Evolutionary conservation across 1,140 invertebrate genomes (phyloP).

Genomic region (Temnothorax longispinosus): DNA sequence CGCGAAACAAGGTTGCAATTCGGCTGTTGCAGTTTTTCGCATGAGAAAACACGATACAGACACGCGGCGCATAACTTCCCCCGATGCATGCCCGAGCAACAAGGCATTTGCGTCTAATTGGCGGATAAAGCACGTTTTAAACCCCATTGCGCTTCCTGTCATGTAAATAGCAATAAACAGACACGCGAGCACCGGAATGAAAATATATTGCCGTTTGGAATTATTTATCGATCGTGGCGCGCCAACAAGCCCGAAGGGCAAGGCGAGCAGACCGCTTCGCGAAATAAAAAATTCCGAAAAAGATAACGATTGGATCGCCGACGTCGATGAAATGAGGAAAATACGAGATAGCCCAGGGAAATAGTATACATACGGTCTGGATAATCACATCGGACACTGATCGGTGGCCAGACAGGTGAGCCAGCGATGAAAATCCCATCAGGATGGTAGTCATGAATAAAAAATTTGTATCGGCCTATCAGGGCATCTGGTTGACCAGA

Average conservation of each 20-base stretch:
- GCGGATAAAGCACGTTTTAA: conserved; percentile 37
- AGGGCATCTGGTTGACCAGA: conserved; percentile 82
- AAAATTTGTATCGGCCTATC: conserved; percentile 77
- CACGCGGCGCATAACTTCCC: conserved; percentile 15
- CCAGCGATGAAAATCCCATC: conserved; percentile 77
- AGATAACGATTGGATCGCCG: conserved; percentile 25
- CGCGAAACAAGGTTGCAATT: conserved; percentile 36
- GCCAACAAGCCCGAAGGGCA: no score
- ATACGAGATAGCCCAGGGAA: conserved; percentile 35
- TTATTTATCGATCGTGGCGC: conserved; percentile 31
- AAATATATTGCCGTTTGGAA: background rate
- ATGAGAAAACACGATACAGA: conserved; percentile 44
- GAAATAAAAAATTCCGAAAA: conserved; percentile 32
- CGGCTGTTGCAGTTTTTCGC: conserved; percentile 53
- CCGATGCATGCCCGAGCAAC: background rate
- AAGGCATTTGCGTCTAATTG: conserved; percentile 46
- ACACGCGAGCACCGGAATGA: background rate
- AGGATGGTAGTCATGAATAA: conserved; percentile 77
- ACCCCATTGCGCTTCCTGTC: background rate
- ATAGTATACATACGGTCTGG: conserved; percentile 20
- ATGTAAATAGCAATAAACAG: conserved; percentile 20
- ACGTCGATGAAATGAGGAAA: conserved; percentile 61
- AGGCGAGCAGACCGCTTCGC: background rate
- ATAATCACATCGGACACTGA: conserved; percentile 73
- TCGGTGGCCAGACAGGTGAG: conserved; percentile 79